Percentiles rank a stretch among this genome's conserved stretches.
These are phyloP conservation scores for Liasis olivaceus DNA, from an alignment of 2,797 vertebrate genomes.

Conservation along the genomic window DNA sequence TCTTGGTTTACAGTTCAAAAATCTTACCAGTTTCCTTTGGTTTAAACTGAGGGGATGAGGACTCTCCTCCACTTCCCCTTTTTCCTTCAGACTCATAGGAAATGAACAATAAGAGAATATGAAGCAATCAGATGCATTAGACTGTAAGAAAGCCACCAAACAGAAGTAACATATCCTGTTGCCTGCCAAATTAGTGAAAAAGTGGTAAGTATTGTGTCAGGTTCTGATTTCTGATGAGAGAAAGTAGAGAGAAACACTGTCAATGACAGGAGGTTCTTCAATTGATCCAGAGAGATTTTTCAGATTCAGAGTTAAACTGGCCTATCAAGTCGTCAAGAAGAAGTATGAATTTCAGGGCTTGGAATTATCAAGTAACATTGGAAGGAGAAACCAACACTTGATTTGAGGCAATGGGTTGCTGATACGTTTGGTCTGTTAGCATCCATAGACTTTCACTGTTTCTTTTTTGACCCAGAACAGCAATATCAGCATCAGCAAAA, in stretches of 20 bases:
- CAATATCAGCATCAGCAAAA: background rate
- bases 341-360: background rate
- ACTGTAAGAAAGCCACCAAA: background rate
- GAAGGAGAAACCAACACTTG: background rate
- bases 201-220: background rate
- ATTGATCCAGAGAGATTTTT: constrained; percentile 9
- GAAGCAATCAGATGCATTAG: constrained; percentile 38
- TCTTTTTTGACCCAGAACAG: background rate
- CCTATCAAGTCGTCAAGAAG: background rate
- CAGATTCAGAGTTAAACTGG: background rate
- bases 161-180: constrained; percentile 18
- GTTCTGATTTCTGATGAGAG: constrained; percentile 11
- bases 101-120: constrained; percentile 39
- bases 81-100: constrained; percentile 43
- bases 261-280: constrained; percentile 1
- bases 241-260: background rate
- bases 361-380: background rate
- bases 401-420: background rate
- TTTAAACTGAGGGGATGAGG: constrained; percentile 16
- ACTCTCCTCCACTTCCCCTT: background rate
- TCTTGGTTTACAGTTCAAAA: background rate
- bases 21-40: constrained; percentile 13
- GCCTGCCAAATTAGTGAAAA: background rate
- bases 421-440: background rate
- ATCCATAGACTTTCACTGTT: background rate